Percentiles rank a stretch among this genome's conserved stretches.
phyloP scores from a whole-genome alignment of 2,113 vertebrate species.

The Oncorhynchus keta region DNA sequence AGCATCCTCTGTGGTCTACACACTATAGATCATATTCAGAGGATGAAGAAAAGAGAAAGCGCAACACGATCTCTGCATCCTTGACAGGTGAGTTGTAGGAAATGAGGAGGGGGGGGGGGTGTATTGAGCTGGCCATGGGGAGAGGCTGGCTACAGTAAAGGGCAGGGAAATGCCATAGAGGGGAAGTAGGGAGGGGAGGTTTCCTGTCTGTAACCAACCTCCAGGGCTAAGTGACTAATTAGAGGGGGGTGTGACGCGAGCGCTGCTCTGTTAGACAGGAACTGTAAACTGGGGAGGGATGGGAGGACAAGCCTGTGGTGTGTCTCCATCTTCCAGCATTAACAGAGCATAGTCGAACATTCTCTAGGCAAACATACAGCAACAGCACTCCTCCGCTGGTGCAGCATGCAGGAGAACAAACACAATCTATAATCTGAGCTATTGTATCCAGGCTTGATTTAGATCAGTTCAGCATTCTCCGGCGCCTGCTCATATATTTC shows the following conservation, averaged over 20 bases:
- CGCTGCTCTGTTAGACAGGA: neutral
- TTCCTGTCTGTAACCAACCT: slow-evolving; percentile 72
- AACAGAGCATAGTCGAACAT: neutral
- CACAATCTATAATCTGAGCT: slow-evolving; percentile 39
- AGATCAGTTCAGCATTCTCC: neutral
- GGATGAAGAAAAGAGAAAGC: neutral
- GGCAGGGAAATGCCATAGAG: slow-evolving; percentile 64
- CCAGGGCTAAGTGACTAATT: slow-evolving; percentile 65
- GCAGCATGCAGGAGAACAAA: neutral
- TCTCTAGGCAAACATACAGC: neutral
- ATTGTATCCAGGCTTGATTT: neutral
- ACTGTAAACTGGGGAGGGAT: slow-evolving; percentile 1
- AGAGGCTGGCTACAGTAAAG: slow-evolving; percentile 49
- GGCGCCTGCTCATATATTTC: neutral
- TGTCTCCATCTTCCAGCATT: neutral
- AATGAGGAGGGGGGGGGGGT: neutral
- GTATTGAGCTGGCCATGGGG: neutral
- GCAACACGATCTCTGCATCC: neutral
- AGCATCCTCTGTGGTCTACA: neutral
- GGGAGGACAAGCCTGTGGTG: neutral
- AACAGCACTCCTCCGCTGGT: slow-evolving; percentile 8
- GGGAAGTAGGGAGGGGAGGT: slow-evolving; percentile 53
- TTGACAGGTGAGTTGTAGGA: neutral
- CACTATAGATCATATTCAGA: neutral
- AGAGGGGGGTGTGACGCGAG: slow-evolving; percentile 23